Base-by-base conservation (phyloP, 64 coral and sea anemone genomes). In the Dendronephthya gigantea region DNA sequence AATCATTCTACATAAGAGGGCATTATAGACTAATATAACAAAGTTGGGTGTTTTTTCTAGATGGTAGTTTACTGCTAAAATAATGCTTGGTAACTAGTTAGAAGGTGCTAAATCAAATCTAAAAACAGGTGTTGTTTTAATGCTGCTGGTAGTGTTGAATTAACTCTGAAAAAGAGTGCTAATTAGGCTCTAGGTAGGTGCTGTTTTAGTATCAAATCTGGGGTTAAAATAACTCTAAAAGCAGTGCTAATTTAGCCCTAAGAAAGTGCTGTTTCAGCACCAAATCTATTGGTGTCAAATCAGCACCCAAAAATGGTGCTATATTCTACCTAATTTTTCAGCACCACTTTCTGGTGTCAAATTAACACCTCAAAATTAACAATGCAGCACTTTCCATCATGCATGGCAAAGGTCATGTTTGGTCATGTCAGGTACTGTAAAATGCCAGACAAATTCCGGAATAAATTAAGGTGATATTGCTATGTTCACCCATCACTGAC, bases 401-500 rank as follows among this genome's bases (percentile, higher is more conserved):
- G 84, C 84, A 86, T 86, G 84, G 51, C 31, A 86, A 86, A 29
- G 84, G 50, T 33, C 84, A 86, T 86, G 29, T 39, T 22, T 86
- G 84, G 84, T 19, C 52, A 34, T 86, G 84, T 86, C 84, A 86
- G 84, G 84, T 86, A 52, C 13, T 52, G 50, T 52, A 52, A 68
- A 56, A 16, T 16, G 1, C 48, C 16, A 50, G 7, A 9, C 7
- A 16, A 52, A 52, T 8, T 22, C 13, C 50, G 23, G 17, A 37
- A 39, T 27, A 58, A 34, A 36, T 35, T 25, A 16, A 58, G 23
- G 37, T n/a, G n/a, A n/a, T n/a, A n/a, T n/a, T n/a, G n/a, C n/a
- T n/a, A n/a, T n/a, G n/a, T n/a, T n/a, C n/a, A n/a, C n/a, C n/a
- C n/a, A n/a, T n/a, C n/a, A n/a, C n/a, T n/a, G n/a, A n/a, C n/a